Percentiles rank a stretch among this genome's conserved stretches.
phyloP scores from a whole-genome alignment of 2,113 vertebrate species.

The Lethenteron camtschaticum region DNA sequence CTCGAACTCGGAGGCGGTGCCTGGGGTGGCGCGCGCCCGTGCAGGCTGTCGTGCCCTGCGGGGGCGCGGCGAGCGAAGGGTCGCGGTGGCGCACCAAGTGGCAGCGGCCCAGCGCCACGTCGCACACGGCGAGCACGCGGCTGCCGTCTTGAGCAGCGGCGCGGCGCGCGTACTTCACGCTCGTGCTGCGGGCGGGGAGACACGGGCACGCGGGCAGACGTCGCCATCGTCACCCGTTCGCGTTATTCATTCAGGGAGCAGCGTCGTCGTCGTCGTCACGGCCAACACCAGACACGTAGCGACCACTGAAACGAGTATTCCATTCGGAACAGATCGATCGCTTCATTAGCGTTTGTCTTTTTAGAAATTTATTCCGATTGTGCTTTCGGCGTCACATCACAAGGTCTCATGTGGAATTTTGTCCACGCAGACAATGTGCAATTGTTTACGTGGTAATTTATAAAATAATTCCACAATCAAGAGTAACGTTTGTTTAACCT shows the following conservation, averaged over 20 bases:
- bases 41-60: constrained; percentile 34
- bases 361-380: no score
- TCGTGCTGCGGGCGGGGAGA: constrained; percentile 21
- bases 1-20: constrained; percentile 30
- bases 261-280: background rate
- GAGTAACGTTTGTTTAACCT: no score
- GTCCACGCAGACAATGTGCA: no score
- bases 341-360: no score
- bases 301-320: background rate
- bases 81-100: constrained; percentile 21
- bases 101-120: constrained; percentile 40
- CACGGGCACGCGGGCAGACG: background rate
- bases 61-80: constrained; percentile 24
- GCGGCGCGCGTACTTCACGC: constrained; percentile 36
- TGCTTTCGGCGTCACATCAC: no score
- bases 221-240: background rate
- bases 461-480: no score
- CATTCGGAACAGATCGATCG: background rate
- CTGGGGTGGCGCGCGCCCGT: constrained; percentile 17
- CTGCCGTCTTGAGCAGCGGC: constrained; percentile 24
- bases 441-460: no score
- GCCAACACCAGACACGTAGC: background rate
- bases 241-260: background rate
- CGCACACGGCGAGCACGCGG: constrained; percentile 36
- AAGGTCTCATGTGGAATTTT: no score